Evolutionary conservation across 2,888 invertebrate genomes (phyloP).

Genomic region (Eledona agricola): DNA sequence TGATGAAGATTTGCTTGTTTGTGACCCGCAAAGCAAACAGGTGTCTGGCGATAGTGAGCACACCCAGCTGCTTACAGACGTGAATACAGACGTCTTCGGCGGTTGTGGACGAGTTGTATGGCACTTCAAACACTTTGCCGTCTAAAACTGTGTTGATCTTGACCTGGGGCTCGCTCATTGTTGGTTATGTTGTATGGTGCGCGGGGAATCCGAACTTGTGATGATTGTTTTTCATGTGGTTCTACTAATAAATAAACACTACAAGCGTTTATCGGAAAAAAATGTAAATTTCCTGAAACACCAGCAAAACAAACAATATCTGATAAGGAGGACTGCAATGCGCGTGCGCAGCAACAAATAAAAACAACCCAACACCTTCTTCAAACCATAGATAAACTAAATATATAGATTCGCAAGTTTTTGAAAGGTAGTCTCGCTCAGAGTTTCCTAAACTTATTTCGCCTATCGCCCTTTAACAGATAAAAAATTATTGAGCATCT

Average conservation of each 20-base stretch:
- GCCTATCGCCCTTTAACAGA: too few species aligned
- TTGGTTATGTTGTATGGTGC: constrained; percentile 8
- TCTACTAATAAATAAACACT: neutral
- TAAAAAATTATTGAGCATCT: too few species aligned
- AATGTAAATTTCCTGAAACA: constrained; percentile 6
- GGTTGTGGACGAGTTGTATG: constrained; percentile 56
- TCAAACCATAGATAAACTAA: too few species aligned
- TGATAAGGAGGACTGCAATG: too few species aligned
- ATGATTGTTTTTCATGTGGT: neutral
- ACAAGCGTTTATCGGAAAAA: constrained; percentile 6
- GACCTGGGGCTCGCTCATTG: constrained; percentile 35
- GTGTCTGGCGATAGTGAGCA: constrained; percentile 79
- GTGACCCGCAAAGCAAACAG: constrained; percentile 79
- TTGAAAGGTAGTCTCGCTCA: too few species aligned
- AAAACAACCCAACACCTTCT: too few species aligned
- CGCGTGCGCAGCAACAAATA: too few species aligned
- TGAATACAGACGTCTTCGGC: constrained; percentile 77
- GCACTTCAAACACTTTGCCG: constrained; percentile 42
- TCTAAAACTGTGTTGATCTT: constrained; percentile 36
- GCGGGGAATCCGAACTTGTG: neutral
- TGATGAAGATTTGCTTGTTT: constrained; percentile 73
- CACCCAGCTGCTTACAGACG: constrained; percentile 75
- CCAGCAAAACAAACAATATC: constrained; percentile 6
- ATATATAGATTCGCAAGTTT: too few species aligned
- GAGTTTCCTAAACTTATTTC: too few species aligned